Evolutionary conservation across 1,140 invertebrate species (phyloP).

Genomic region (Ooceraea biroi): DNA sequence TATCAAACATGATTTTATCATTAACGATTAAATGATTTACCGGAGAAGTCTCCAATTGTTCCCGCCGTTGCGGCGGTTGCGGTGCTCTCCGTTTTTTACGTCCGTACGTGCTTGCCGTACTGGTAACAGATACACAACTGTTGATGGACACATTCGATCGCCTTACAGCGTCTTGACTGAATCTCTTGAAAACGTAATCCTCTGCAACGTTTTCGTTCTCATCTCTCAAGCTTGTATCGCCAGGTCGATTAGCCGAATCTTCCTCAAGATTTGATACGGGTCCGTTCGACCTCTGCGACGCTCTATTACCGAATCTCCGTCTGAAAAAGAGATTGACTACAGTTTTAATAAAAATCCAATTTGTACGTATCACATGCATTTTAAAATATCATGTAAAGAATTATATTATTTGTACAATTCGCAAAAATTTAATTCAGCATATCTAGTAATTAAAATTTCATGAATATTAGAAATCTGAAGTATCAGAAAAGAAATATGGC

Average conservation of each 20-base stretch:
- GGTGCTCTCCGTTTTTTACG: slow-evolving; percentile 83
- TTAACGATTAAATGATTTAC: slow-evolving; percentile 51
- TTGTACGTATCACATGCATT: background rate
- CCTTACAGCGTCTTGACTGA: slow-evolving; percentile 80
- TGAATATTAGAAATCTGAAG: background rate
- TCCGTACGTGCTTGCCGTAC: slow-evolving; percentile 79
- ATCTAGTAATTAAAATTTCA: background rate
- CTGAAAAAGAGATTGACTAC: slow-evolving; percentile 54
- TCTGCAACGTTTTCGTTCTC: slow-evolving; percentile 82
- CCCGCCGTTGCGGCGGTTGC: slow-evolving; percentile 77
- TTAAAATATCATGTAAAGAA: background rate
- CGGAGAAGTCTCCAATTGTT: slow-evolving; percentile 71
- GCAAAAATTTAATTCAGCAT: background rate
- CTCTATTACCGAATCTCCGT: slow-evolving; percentile 78
- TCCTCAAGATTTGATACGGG: slow-evolving; percentile 66
- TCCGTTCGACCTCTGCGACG: slow-evolving; percentile 76
- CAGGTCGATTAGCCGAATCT: slow-evolving; percentile 57
- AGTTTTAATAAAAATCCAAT: no score
- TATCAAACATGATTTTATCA: background rate
- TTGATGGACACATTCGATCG: slow-evolving; percentile 84
- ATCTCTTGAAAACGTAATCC: slow-evolving; percentile 82
- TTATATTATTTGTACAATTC: background rate
- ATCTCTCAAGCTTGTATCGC: slow-evolving; percentile 73
- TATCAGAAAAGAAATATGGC: background rate
- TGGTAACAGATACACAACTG: slow-evolving; percentile 81